Conservation (phyloP, 2,113 vertebrate genomes). For the Odontesthes bonariensis region DNA sequence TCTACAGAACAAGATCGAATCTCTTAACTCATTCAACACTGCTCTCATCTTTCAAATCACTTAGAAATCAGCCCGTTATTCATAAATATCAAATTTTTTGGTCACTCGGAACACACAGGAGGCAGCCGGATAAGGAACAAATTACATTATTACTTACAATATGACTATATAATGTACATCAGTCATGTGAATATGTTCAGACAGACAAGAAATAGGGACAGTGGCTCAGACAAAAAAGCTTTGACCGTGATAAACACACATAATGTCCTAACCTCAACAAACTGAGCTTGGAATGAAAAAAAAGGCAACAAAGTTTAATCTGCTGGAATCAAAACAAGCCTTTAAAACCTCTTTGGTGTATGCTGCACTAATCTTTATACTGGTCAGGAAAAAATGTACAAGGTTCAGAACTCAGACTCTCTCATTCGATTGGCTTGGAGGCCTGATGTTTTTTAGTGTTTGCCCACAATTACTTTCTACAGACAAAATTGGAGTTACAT, state of each 20-base stretch:
- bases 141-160: background rate
- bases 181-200: background rate
- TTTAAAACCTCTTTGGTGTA: slow-evolving; percentile 67
- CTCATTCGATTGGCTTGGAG: slow-evolving; percentile 30
- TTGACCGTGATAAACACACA: background rate
- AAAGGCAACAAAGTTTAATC: slow-evolving; percentile 58
- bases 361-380: slow-evolving; percentile 66
- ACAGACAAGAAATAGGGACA: background rate
- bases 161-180: background rate
- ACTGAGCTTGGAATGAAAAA: slow-evolving; percentile 38
- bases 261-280: slow-evolving; percentile 15
- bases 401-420: slow-evolving; percentile 32
- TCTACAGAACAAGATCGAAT: no score
- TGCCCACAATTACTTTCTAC: slow-evolving; percentile 29
- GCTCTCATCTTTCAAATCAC: no score
- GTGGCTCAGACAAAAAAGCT: background rate
- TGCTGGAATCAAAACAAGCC: slow-evolving; percentile 62
- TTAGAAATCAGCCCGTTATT: no score
- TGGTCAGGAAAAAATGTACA: slow-evolving; percentile 63
- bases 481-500: slow-evolving; percentile 28
- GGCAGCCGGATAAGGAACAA: no score
- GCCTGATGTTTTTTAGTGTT: slow-evolving; percentile 10
- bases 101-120: no score
- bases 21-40: no score
- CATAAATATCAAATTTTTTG: no score